Conservation (phyloP, 2,113 vertebrate genomes). For the Porphyrio hochstetteri region DNA sequence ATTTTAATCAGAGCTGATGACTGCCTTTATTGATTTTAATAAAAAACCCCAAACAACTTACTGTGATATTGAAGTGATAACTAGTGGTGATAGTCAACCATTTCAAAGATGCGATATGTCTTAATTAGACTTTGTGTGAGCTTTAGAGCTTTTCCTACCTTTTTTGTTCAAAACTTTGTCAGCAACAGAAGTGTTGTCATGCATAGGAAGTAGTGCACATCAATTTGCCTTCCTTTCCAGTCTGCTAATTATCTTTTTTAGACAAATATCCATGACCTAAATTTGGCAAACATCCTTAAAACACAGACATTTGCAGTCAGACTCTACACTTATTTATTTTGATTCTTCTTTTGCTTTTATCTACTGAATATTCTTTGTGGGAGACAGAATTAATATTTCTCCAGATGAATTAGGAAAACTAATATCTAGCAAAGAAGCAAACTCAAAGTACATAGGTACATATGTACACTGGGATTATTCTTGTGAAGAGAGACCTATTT, state of each 20-base stretch:
- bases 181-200: background rate
- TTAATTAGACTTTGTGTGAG: background rate
- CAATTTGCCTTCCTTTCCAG: background rate
- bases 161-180: background rate
- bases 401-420: background rate
- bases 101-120: background rate
- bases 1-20: background rate
- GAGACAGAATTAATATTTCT: background rate
- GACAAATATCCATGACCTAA: background rate
- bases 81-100: background rate
- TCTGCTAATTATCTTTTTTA: background rate
- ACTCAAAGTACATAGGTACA: background rate
- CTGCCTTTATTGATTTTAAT: background rate
- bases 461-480: background rate
- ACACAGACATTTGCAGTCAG: background rate
- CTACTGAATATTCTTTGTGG: background rate
- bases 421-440: background rate
- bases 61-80: background rate
- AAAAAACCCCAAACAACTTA: background rate
- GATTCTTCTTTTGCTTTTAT: background rate
- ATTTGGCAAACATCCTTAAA: background rate
- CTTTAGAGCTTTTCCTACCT: background rate
- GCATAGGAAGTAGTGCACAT: background rate
- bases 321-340: background rate
- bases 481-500: background rate